These are phyloP conservation scores for Oligia latruncula DNA, from an alignment of 2,888 invertebrate species.

Conservation along the genomic window DNA sequence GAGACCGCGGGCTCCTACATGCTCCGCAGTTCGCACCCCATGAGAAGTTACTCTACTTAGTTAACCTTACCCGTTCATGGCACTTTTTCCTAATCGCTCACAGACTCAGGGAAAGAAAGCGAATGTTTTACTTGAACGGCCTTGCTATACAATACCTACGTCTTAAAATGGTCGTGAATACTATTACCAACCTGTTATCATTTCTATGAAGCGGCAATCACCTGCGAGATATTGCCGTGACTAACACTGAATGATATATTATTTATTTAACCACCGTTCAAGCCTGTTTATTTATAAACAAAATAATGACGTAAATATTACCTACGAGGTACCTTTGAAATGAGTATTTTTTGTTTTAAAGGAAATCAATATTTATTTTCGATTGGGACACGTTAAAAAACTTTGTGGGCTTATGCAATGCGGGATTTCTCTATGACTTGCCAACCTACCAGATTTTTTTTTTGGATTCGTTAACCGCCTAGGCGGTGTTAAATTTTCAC, in stretches of 20 bases:
- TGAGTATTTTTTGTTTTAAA: not conserved
- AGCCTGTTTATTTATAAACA: conserved; percentile 6
- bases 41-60: not conserved
- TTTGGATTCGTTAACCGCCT: not conserved
- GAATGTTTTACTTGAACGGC: not conserved
- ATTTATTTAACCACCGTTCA: conserved; percentile 3
- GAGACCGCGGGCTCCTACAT: not conserved
- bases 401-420: not conserved
- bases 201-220: conserved; percentile 32
- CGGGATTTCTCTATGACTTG: not conserved
- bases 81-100: not conserved
- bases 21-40: not conserved
- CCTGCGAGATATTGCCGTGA: conserved; percentile 38
- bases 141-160: not conserved
- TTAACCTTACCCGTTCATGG: no score
- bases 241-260: conserved; percentile 20
- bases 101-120: not conserved
- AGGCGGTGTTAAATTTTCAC: not conserved
- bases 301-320: conserved; percentile 12
- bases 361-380: conserved; percentile 13
- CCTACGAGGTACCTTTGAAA: not conserved
- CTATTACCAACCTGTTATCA: conserved; percentile 33
- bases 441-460: not conserved
- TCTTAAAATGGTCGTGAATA: conserved; percentile 10
- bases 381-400: not conserved